Percentiles rank a stretch among this genome's conserved stretches.
These are phyloP conservation scores for Tauraco erythrolophus DNA, from an alignment of 2,113 vertebrate genomes.

Conservation along the genomic window DNA sequence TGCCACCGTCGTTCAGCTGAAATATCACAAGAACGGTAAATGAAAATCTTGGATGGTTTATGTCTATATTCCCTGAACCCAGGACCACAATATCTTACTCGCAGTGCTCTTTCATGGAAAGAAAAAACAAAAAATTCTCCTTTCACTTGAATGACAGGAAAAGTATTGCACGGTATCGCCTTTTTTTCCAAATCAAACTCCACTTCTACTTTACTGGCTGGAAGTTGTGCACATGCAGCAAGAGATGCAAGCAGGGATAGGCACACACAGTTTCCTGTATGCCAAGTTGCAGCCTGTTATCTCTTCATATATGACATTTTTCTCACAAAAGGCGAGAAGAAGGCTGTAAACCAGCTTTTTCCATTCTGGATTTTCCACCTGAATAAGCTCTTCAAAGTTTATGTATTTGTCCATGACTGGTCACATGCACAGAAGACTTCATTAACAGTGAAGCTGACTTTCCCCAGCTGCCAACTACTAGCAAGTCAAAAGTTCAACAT, in stretches of 20 bases:
- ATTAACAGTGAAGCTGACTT: background rate
- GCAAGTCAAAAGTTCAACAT: conserved; percentile 5
- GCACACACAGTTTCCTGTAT: background rate
- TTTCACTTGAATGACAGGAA: background rate
- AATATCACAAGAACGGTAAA: conserved; percentile 8
- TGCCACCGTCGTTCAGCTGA: conserved; percentile 91
- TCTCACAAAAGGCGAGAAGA: background rate
- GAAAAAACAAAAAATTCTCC: background rate
- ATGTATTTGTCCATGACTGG: background rate
- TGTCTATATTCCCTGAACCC: background rate
- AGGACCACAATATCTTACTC: background rate
- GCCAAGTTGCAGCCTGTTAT: background rate
- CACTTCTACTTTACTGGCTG: background rate
- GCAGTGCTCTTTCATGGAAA: background rate
- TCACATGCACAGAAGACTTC: background rate
- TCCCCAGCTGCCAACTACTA: background rate
- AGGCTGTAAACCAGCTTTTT: background rate
- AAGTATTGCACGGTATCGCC: background rate
- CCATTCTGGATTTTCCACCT: background rate
- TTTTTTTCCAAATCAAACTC: background rate
- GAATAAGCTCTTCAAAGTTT: background rate
- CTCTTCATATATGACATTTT: background rate
- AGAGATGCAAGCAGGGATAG: background rate
- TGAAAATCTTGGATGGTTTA: background rate
- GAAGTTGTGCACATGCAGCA: background rate